phyloP scores from a whole-genome alignment of 2,888 invertebrate genomes.

The Gasteruption jaculator region DNA sequence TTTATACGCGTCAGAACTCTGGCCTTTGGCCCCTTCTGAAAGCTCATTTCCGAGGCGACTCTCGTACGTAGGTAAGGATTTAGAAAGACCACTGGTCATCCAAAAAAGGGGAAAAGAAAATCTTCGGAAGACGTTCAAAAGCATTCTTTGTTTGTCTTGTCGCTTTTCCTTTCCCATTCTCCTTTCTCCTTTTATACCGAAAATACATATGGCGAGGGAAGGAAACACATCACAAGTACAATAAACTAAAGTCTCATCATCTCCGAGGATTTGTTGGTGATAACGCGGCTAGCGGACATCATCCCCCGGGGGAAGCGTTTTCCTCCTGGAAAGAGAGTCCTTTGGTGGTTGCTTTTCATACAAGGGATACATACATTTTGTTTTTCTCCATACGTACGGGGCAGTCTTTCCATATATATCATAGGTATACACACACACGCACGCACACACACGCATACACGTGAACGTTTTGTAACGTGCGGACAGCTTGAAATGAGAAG shows the following conservation, averaged over 20 bases:
- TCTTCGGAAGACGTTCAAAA: slow-evolving; percentile 18
- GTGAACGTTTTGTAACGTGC: too few relatives aligned
- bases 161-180: slow-evolving; percentile 11
- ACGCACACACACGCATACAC: too few relatives aligned
- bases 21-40: slow-evolving; percentile 1
- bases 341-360: too few relatives aligned
- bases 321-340: too few relatives aligned
- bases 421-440: too few relatives aligned
- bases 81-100: slow-evolving; percentile 19
- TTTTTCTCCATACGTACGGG: too few relatives aligned
- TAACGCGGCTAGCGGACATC: slow-evolving; percentile 45
- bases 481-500: too few relatives aligned
- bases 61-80: slow-evolving; percentile 42
- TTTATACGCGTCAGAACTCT: too few relatives aligned
- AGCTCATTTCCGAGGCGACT: slow-evolving; percentile 46
- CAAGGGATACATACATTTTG: too few relatives aligned
- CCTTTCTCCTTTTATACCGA: slow-evolving; percentile 8
- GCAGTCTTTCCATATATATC: too few relatives aligned
- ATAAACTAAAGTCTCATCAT: slow-evolving; percentile 53
- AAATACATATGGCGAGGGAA: too few relatives aligned
- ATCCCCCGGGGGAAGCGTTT: slow-evolving; percentile 30
- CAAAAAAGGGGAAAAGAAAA: slow-evolving; percentile 19
- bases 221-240: slow-evolving; percentile 42
- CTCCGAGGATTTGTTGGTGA: slow-evolving; percentile 48
- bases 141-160: too few relatives aligned